Conservation (phyloP, 2,113 vertebrate species). For the Malurus melanocephalus region DNA sequence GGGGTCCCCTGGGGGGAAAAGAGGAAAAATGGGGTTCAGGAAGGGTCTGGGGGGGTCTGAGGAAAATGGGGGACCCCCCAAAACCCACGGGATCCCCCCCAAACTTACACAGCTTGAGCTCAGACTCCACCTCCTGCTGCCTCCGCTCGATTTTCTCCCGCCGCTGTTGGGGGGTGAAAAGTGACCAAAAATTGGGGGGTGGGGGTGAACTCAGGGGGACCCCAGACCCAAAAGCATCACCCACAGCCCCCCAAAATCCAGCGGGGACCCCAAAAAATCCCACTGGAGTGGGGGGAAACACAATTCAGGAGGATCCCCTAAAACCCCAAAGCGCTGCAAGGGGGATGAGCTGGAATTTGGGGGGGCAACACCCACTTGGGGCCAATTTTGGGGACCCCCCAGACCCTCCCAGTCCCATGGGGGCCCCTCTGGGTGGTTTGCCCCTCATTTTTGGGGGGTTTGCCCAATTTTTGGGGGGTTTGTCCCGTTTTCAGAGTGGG, state of each 20-base stretch:
- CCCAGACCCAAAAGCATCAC: not conserved
- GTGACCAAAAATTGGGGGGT: not conserved
- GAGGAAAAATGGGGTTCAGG: not conserved
- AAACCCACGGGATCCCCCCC: not conserved
- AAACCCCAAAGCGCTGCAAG: not conserved
- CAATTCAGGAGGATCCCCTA: not conserved
- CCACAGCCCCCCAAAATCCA: not conserved
- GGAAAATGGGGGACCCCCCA: not conserved
- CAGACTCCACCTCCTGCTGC: not conserved
- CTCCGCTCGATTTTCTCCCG: not conserved
- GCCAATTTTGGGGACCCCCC: not conserved
- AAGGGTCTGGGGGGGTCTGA: not conserved
- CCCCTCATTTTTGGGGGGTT: not conserved
- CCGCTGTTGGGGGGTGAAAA: not conserved
- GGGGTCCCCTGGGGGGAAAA: constrained; percentile 80
- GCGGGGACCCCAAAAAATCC: not conserved
- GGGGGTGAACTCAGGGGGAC: not conserved
- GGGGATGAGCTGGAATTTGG: not conserved
- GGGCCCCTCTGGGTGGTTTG: not conserved
- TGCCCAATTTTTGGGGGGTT: no score
- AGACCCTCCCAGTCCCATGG: not conserved
- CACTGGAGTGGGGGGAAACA: no score
- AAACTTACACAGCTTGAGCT: not conserved
- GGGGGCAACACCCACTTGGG: no score
- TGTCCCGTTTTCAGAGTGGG: no score